Conservation (phyloP, 2,797 vertebrate species). For the Myoxocephalus aenaeus region DNA sequence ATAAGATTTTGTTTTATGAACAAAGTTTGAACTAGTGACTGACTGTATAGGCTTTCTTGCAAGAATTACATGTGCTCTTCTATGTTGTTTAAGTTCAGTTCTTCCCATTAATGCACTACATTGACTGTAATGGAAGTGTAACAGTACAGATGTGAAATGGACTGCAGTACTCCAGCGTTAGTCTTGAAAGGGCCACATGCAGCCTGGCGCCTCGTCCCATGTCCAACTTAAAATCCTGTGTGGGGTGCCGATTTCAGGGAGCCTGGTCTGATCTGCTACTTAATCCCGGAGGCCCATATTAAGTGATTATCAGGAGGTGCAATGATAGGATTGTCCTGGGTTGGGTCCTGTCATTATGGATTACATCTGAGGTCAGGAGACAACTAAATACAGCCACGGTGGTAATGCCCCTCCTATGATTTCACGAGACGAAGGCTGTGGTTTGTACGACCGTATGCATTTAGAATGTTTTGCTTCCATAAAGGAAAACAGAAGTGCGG, state of each 20-base stretch:
- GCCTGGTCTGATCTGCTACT: slow-evolving; percentile 70
- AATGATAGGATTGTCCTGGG: slow-evolving; percentile 86
- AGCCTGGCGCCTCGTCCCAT: slow-evolving; percentile 21
- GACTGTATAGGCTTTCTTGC: neutral
- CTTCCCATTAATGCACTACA: neutral
- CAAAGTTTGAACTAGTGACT: slow-evolving; percentile 23
- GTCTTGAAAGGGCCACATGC: slow-evolving; percentile 25
- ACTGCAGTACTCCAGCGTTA: neutral
- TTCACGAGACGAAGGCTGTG: slow-evolving; percentile 70
- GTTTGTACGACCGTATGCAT: slow-evolving; percentile 73
- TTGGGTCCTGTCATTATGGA: slow-evolving; percentile 85
- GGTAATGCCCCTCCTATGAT: slow-evolving; percentile 81
- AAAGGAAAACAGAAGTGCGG: slow-evolving; percentile 74
- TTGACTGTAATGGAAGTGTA: neutral
- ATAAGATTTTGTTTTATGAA: slow-evolving; percentile 53
- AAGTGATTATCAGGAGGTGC: slow-evolving; percentile 80
- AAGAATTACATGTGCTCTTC: neutral
- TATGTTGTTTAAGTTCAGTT: neutral
- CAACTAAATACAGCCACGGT: slow-evolving; percentile 86
- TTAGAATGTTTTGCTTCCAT: slow-evolving; percentile 76
- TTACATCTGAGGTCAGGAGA: slow-evolving; percentile 82
- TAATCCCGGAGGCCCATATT: slow-evolving; percentile 70
- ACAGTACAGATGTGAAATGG: neutral
- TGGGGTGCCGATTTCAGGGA: slow-evolving; percentile 53
- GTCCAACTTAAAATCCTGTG: slow-evolving; percentile 55